Evolutionary conservation across 2,113 vertebrate genomes (phyloP), one percentile per base, ranked within the genome.

Genomic region (Oncorhynchus nerka): DNA sequence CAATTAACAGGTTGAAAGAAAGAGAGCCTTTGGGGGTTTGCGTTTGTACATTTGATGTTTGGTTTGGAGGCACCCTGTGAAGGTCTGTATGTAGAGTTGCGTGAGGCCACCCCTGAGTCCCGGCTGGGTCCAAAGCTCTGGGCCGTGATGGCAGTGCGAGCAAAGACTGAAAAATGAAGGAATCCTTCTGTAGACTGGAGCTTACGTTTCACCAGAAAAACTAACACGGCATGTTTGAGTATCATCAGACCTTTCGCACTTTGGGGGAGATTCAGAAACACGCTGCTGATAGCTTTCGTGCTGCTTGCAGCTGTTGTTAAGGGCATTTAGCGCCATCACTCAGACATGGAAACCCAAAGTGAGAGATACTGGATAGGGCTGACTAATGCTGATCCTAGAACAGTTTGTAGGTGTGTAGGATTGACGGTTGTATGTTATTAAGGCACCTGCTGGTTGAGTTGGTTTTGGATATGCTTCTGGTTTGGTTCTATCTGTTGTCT

Each of bases 1-100:
- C 80, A 91, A 91, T 92, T 89, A 89, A 87, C 82, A 75, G 75
- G 91, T 86, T 69, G 77, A 73, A 64, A 77, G 70, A 73, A 73
- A 73, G 74, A 73, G 75, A 84, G 81, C 73, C 62, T 79, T 34
- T 69, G 19, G 51, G 82, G 74, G 73, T 45, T 45, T 45, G 39
- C 39, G 9, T 45, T 82, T 39, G 39, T 77, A 72, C 49, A 24
- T 39, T 30, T 39, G 16, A 69, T 85, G 75, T 85, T 78, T 86
- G 79, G 77, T 83, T 92, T 85, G 75, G 78, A 85, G 55, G 65
- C 68, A 76, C 59, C 67, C 13, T 30, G 49, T 70, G 68, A 70
- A 55, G 75, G 51, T 24, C 45, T 48, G 24, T 48, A 70, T 12
- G 22, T 4, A 26, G 7, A 70, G 70, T 26, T 51, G 1, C 20